phyloP scores from a whole-genome alignment of 2,113 vertebrate species.

The Narcine bancroftii region DNA sequence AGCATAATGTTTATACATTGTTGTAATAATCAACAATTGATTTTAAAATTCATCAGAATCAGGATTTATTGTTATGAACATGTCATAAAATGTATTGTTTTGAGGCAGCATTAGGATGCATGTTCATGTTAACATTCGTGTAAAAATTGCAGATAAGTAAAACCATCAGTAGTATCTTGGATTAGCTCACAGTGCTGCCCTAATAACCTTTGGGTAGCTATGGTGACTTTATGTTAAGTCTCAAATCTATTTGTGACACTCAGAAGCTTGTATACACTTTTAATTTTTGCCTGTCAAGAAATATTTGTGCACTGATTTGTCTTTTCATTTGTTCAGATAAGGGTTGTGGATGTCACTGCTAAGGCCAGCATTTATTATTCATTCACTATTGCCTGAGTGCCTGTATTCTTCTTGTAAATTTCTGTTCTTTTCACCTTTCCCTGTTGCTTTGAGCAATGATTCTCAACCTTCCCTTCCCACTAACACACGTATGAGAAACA shows the following conservation, averaged over 20 bases:
- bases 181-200: not conserved
- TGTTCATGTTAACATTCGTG: not conserved
- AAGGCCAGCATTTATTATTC: too few relatives aligned
- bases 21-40: not conserved
- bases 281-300: not conserved
- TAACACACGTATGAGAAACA: too few relatives aligned
- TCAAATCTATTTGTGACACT: not conserved
- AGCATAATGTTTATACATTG: not conserved
- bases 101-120: too few relatives aligned
- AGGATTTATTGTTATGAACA: too few relatives aligned
- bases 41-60: not conserved
- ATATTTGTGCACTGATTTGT: not conserved
- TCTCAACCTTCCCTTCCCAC: too few relatives aligned
- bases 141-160: not conserved
- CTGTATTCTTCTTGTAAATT: not conserved
- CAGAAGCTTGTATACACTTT: not conserved
- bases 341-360: too few relatives aligned
- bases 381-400: too few relatives aligned
- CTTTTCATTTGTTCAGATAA: not conserved
- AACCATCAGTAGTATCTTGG: not conserved
- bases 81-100: too few relatives aligned
- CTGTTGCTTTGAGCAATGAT: not conserved
- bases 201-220: not conserved
- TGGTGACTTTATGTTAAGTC: not conserved
- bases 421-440: not conserved